Evolutionary conservation across 2,797 vertebrate species (phyloP).

Genomic region (Enteromius mattozi): DNA sequence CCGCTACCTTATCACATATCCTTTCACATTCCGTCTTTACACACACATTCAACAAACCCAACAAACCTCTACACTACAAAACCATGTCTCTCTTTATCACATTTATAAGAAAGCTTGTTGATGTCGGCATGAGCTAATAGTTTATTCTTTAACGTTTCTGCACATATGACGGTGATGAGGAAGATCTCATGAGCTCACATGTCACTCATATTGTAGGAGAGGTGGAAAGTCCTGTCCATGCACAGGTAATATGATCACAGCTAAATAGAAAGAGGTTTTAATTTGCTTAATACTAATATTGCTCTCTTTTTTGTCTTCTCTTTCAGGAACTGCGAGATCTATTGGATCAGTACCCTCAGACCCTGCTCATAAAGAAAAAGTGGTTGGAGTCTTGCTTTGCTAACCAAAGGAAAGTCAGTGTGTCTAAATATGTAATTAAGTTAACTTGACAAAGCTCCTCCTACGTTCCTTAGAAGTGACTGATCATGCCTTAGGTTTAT

Average conservation of each 20-base stretch:
- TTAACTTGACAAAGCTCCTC: constrained; percentile 59
- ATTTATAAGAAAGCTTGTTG: background rate
- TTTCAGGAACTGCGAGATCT: constrained; percentile 76
- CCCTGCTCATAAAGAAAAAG: constrained; percentile 69
- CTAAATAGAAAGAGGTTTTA: background rate
- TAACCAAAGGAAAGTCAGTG: constrained; percentile 71
- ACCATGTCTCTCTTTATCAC: background rate
- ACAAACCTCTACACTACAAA: background rate
- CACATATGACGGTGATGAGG: constrained; percentile 83
- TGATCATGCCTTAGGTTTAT: constrained; percentile 11
- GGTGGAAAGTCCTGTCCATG: constrained; percentile 72
- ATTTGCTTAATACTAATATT: background rate
- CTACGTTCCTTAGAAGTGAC: background rate
- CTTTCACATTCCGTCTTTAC: constrained; percentile 58
- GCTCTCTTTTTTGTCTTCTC: constrained; percentile 18
- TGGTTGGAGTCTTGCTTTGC: constrained; percentile 83
- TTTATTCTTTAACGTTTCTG: constrained; percentile 70
- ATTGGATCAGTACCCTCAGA: constrained; percentile 64
- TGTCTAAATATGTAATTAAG: constrained; percentile 62
- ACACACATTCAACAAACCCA: background rate
- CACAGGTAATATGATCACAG: constrained; percentile 66
- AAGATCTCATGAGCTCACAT: constrained; percentile 75
- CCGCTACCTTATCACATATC: constrained; percentile 85
- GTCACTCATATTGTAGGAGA: constrained; percentile 83
- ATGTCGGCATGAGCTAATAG: background rate